Evolutionary conservation across 2,113 vertebrate genomes (phyloP).

Genomic region (Otus sunia): DNA sequence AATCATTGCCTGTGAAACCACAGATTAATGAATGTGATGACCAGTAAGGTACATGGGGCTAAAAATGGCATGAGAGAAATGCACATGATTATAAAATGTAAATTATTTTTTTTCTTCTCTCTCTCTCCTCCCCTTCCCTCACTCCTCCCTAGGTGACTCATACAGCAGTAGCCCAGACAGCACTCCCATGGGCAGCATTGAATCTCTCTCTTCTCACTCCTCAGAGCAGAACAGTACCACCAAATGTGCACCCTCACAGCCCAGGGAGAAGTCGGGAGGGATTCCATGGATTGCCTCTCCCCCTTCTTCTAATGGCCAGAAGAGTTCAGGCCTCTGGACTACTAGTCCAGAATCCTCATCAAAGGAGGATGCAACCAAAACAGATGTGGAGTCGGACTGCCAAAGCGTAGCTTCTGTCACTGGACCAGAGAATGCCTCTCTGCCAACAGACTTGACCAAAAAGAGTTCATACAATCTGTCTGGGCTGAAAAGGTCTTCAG

Average conservation of each 20-base stretch:
- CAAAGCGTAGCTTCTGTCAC: slow-evolving; percentile 83
- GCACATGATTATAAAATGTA: neutral
- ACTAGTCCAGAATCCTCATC: slow-evolving; percentile 89
- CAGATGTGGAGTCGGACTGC: slow-evolving; percentile 88
- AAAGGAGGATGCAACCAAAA: slow-evolving; percentile 86
- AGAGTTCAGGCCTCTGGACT: slow-evolving; percentile 82
- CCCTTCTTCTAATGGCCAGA: slow-evolving; percentile 81
- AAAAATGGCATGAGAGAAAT: neutral
- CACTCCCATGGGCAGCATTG: slow-evolving; percentile 95
- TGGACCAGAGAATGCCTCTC: slow-evolving; percentile 68
- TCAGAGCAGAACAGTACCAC: slow-evolving; percentile 90
- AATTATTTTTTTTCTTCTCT: neutral
- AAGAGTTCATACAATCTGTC: slow-evolving; percentile 77
- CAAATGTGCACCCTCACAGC: slow-evolving; percentile 77
- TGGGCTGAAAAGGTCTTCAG: slow-evolving; percentile 78
- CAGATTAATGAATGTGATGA: neutral
- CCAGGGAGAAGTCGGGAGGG: slow-evolving; percentile 75
- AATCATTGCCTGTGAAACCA: neutral
- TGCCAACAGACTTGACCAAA: slow-evolving; percentile 76
- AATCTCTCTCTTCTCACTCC: slow-evolving; percentile 97
- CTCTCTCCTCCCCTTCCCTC: neutral
- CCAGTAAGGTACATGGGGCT: neutral
- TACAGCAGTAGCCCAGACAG: slow-evolving; percentile 96
- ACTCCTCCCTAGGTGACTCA: slow-evolving; percentile 81
- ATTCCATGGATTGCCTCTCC: slow-evolving; percentile 77